Percentiles rank a stretch among this genome's conserved stretches.
phyloP scores from a whole-genome alignment of 2,113 vertebrate genomes.

The Stercorarius parasiticus region DNA sequence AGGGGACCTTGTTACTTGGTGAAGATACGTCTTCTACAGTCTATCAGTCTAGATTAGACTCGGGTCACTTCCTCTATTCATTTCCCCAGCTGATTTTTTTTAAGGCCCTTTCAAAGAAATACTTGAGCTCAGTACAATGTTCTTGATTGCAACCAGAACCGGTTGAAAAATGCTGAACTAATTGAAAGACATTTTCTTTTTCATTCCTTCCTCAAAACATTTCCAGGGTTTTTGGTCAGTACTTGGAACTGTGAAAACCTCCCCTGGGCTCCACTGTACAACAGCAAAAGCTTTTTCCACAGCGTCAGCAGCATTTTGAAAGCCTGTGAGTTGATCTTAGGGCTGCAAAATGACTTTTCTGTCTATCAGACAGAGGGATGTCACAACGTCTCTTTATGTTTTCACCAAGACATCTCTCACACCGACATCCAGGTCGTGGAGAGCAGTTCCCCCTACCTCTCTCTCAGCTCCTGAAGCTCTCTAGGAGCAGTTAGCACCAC shows the following conservation, averaged over 20 bases:
- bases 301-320: not conserved
- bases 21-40: not conserved
- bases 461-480: not conserved
- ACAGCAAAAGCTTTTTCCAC: not conserved
- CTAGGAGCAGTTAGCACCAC: not conserved
- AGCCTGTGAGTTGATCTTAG: not conserved
- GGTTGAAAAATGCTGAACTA: slow-evolving; percentile 41
- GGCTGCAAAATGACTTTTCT: not conserved
- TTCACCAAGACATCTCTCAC: not conserved
- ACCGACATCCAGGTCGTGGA: fast-evolving
- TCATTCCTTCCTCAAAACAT: slow-evolving; percentile 25
- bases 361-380: not conserved
- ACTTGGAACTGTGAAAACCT: not conserved
- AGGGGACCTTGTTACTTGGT: not conserved
- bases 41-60: not conserved
- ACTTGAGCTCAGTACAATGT: not conserved
- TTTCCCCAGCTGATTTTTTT: not conserved
- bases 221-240: slow-evolving; percentile 36
- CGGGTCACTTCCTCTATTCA: slow-evolving; percentile 27
- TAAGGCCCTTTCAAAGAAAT: slow-evolving; percentile 18
- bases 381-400: not conserved
- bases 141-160: slow-evolving; percentile 46
- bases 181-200: slow-evolving; percentile 29
- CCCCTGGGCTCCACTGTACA: not conserved
- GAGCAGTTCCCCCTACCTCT: not conserved